Evolutionary conservation across 2,888 invertebrate genomes (phyloP).

Genomic region (Allophyes oxyacanthae): DNA sequence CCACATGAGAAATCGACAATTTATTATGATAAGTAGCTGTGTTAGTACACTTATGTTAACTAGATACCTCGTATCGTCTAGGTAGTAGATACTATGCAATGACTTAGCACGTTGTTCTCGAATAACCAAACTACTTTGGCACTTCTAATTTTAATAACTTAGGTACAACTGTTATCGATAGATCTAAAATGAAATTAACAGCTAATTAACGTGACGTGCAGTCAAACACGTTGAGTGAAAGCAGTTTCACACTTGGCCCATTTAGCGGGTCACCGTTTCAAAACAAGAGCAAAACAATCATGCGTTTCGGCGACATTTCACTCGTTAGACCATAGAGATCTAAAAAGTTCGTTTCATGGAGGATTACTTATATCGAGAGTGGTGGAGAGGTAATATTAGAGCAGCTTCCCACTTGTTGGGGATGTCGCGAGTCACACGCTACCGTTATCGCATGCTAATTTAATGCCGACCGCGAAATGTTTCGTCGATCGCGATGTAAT

Average conservation of each 20-base stretch:
- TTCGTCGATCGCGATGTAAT: constrained; percentile 77
- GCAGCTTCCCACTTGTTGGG: constrained; percentile 55
- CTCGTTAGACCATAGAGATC: constrained; percentile 61
- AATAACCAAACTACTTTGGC: constrained; percentile 17
- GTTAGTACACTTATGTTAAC: constrained; percentile 26
- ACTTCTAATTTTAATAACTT: constrained; percentile 44
- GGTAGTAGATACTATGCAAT: constrained; percentile 22
- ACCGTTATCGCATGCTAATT: constrained; percentile 85
- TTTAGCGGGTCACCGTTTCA: constrained; percentile 58
- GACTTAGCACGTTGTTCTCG: constrained; percentile 31
- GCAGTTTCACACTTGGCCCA: constrained; percentile 78
- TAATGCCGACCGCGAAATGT: constrained; percentile 80
- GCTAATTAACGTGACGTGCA: constrained; percentile 76
- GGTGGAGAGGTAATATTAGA: constrained; percentile 64
- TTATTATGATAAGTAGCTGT: constrained; percentile 18
- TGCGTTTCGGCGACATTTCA: constrained; percentile 69
- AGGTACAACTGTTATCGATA: constrained; percentile 49
- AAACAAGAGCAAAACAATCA: constrained; percentile 63
- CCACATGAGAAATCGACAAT: constrained; percentile 30
- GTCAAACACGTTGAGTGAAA: constrained; percentile 82
- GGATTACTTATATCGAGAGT: constrained; percentile 51
- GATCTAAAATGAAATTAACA: constrained; percentile 72
- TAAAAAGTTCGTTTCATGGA: constrained; percentile 47
- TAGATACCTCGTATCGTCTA: constrained; percentile 3
- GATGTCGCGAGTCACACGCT: constrained; percentile 59